These are phyloP conservation scores for Corythoichthys haematopterus DNA, from an alignment of 2,113 vertebrate genomes.

Conservation along the genomic window DNA sequence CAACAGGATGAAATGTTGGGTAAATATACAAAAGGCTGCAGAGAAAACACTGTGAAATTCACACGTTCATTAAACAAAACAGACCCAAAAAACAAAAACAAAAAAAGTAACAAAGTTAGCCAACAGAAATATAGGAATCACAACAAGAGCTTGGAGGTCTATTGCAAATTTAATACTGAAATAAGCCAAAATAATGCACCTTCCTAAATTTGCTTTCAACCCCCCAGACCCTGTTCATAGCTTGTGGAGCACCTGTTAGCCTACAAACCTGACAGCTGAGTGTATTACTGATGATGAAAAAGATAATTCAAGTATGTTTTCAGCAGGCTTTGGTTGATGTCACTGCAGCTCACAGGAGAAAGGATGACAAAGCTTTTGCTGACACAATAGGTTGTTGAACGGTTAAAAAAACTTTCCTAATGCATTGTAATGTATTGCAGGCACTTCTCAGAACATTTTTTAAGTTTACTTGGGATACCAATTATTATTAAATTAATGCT, in stretches of 20 bases:
- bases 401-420: not conserved
- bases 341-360: conserved; percentile 56
- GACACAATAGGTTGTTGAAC: not conserved
- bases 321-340: conserved; percentile 18
- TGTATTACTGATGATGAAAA: conserved; percentile 14
- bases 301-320: conserved; percentile 52
- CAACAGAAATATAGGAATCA: conserved; percentile 12
- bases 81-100: not conserved
- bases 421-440: not conserved
- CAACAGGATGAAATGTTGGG: not conserved
- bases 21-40: not conserved
- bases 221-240: conserved; percentile 81
- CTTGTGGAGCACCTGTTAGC: conserved; percentile 49
- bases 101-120: not conserved
- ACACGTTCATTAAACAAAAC: not conserved
- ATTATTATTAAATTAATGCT: not conserved
- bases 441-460: not conserved
- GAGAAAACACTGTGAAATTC: conserved; percentile 3
- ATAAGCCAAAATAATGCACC: conserved; percentile 24
- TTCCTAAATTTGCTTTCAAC: conserved; percentile 36
- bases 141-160: not conserved
- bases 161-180: conserved; percentile 62
- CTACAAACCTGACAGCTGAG: conserved; percentile 18
- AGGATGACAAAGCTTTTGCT: conserved; percentile 18
- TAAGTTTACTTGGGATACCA: not conserved